phyloP scores from a whole-genome alignment of 2,797 vertebrate genomes.

The Trachurus trachurus region DNA sequence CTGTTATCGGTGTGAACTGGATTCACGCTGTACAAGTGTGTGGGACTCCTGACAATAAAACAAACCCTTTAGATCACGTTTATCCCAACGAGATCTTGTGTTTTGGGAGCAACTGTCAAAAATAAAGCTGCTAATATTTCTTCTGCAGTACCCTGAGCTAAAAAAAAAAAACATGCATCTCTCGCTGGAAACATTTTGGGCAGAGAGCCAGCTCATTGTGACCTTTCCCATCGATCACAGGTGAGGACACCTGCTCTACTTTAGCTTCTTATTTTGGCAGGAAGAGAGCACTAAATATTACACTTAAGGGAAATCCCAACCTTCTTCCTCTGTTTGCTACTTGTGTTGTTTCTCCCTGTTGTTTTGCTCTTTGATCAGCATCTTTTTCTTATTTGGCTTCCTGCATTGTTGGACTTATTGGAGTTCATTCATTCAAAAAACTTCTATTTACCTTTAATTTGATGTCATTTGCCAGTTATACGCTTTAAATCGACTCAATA shows the following conservation, averaged over 20 bases:
- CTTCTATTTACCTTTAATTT: neutral
- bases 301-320: constrained; percentile 42
- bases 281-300: constrained; percentile 3
- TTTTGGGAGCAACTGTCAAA: neutral
- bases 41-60: too few relatives aligned
- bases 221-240: constrained; percentile 47
- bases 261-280: constrained; percentile 55
- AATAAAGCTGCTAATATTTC: neutral
- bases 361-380: constrained; percentile 10
- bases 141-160: neutral
- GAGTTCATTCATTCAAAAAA: neutral
- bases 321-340: constrained; percentile 5
- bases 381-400: neutral
- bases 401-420: constrained; percentile 6
- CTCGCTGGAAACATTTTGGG: constrained; percentile 24
- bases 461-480: neutral
- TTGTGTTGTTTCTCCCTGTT: neutral
- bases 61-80: neutral
- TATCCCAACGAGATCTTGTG: neutral
- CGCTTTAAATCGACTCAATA: neutral
- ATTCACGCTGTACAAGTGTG: too few relatives aligned
- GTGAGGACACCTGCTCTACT: constrained; percentile 43
- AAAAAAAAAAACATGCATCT: neutral
- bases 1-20: too few relatives aligned
- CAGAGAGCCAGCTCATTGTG: constrained; percentile 18